Base-by-base conservation (phyloP, 2,113 vertebrate genomes). In the Hemiprocne comata region DNA sequence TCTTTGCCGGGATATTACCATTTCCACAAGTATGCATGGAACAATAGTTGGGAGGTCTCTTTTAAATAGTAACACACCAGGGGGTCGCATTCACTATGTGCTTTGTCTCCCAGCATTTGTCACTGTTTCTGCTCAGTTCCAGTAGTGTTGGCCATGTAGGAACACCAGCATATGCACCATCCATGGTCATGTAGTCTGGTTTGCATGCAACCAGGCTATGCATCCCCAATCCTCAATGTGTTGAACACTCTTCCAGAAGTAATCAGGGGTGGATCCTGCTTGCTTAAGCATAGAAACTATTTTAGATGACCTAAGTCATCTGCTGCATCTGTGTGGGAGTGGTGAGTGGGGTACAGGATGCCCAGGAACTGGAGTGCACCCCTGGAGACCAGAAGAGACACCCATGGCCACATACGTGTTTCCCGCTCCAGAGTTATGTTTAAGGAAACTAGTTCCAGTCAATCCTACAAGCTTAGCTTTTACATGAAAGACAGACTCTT, bases 1-100 rank as follows among this genome's bases (percentile, higher is more conserved):
- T 94, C 72, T 91, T 95, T 93, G 76, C 60, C 61, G 84, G 84
- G 87, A 34, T 91, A 57, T 88, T 93, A 92, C 79, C 76, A 64
- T 74, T 87, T 90, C 73, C 76, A 81, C 91, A 94, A 77, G 85
- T 85, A 65, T 33, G 72, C 23, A 46, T 44, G 38, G 58, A 95
- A 87, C 76, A 51, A 72, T 89, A 84, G 67, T 46, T 92, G 78
- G 87, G 82, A 95, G 62, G 72, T 92, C 79, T 90, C 66, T 90
- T 84, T 88, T 64, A 91, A 88, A 79, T 55, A 74, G 79, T 88
- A 75, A 81, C 78, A 67, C 53, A 50, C 50, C 48, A 51, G 78
- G 75, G 20, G 51, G 60, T 81, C 90, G 57, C 55, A 76, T 92
- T 88, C 6, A 3, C 85, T 55, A 50, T 9, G 14, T 65, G 75